A percentile compares a stretch with the other conserved stretches of the same genome.
Conservation (phyloP, 2,797 vertebrate species). For the Peromyscus nudipes region DNA sequence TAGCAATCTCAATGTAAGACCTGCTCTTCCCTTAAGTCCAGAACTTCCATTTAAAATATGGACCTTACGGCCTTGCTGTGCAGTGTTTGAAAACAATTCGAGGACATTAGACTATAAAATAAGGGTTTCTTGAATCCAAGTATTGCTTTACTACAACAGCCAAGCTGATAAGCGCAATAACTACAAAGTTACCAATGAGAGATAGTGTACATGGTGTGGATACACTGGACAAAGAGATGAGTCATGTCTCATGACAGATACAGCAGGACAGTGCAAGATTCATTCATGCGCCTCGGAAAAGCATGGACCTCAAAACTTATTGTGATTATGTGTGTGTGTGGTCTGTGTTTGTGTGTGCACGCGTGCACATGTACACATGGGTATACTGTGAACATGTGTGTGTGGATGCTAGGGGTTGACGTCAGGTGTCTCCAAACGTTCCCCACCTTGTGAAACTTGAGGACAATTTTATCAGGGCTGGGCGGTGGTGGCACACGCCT, state of each 20-base stretch:
- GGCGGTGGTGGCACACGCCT: no score
- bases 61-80: not conserved
- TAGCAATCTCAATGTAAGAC: not conserved
- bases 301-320: not conserved
- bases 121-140: not conserved
- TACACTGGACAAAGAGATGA: not conserved
- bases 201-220: not conserved
- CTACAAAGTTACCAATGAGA: not conserved
- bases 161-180: not conserved
- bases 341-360: not conserved
- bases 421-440: not conserved
- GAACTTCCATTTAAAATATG: not conserved
- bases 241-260: not conserved
- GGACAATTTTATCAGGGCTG: not conserved
- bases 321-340: not conserved
- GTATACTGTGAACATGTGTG: not conserved
- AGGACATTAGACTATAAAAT: not conserved
- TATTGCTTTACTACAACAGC: not conserved
- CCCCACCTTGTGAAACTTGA: not conserved
- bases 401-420: not conserved
- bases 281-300: not conserved
- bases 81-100: not conserved
- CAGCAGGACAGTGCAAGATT: not conserved
- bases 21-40: not conserved
- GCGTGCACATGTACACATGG: no score